phyloP scores from a whole-genome alignment of 2,113 vertebrate species.

The Halcyon senegalensis region DNA sequence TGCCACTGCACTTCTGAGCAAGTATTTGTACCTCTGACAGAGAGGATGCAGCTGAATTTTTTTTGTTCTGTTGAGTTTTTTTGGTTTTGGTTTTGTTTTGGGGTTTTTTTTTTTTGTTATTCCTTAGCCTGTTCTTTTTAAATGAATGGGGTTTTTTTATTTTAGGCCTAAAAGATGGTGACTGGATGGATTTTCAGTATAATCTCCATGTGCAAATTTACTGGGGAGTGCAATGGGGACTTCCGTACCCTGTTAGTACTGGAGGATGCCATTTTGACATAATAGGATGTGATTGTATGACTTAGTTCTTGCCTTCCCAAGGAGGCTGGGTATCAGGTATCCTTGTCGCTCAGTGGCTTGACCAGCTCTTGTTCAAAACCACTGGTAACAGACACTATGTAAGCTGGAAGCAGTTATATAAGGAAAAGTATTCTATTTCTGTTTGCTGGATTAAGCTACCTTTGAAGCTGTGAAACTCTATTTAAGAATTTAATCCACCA shows the following conservation, averaged over 20 bases:
- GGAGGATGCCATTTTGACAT: not conserved
- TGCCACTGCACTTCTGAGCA: not conserved
- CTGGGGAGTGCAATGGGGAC: not conserved
- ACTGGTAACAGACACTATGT: not conserved
- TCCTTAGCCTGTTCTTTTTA: not conserved
- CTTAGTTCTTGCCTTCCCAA: not conserved
- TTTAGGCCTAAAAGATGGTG: not conserved
- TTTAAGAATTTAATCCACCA: not conserved
- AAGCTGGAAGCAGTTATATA: not conserved
- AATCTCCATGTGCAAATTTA: not conserved
- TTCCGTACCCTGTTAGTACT: not conserved
- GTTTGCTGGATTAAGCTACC: not conserved
- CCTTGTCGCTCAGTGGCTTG: not conserved
- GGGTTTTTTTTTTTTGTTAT: not conserved
- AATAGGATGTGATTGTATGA: not conserved
- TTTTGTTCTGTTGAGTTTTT: not conserved
- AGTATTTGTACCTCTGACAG: not conserved
- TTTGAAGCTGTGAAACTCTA: not conserved
- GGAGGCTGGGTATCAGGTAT: not conserved
- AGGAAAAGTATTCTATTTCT: not conserved
- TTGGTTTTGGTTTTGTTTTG: not conserved
- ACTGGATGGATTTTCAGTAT: not conserved
- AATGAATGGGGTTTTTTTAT: not conserved
- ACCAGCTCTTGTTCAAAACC: not conserved
- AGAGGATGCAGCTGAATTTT: not conserved